Evolutionary conservation across 2,113 vertebrate species (phyloP).

Genomic region (Ginglymostoma cirratum): DNA sequence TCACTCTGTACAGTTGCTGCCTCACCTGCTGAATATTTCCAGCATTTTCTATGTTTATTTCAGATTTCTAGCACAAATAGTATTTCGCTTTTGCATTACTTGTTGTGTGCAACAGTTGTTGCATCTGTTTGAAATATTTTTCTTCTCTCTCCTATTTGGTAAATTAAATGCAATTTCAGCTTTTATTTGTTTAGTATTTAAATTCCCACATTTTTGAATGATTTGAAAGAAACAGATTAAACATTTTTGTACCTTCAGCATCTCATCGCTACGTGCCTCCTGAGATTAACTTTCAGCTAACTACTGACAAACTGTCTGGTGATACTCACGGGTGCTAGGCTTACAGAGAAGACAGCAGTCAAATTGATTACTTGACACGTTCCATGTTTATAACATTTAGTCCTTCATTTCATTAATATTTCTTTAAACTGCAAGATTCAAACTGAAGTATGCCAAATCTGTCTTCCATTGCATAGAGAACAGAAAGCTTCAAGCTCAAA

Average conservation of each 20-base stretch:
- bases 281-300: background rate
- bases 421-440: background rate
- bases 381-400: background rate
- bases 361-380: background rate
- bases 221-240: background rate
- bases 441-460: background rate
- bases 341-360: background rate
- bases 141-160: background rate
- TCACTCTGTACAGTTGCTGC: background rate
- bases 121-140: background rate
- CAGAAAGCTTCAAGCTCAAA: background rate
- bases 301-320: background rate
- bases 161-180: too few relatives aligned
- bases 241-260: constrained; percentile 11
- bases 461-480: background rate
- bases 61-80: background rate
- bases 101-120: background rate
- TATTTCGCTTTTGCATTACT: background rate
- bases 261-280: background rate
- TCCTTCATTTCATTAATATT: constrained; percentile 8
- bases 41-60: too few relatives aligned
- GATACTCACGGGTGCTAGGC: background rate
- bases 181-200: background rate
- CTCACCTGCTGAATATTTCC: background rate
- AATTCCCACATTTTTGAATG: background rate